Evolutionary conservation across 2,888 invertebrate species (phyloP).

Genomic region (Pristionchus fissidentatus): DNA sequence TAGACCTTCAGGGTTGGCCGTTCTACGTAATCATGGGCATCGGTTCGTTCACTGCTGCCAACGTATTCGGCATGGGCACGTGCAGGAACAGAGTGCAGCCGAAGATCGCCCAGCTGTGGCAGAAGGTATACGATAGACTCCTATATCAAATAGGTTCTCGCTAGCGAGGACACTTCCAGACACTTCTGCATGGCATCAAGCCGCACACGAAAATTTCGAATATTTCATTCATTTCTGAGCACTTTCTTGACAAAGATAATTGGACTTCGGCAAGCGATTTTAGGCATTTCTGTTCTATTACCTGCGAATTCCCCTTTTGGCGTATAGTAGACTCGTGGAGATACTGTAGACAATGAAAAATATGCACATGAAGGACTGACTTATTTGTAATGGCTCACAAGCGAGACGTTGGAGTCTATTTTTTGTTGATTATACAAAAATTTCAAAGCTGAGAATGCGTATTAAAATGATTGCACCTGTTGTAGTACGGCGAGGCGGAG

Average conservation of each 20-base stretch:
- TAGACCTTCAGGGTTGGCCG: constrained; percentile 57
- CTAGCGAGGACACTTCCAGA: no score
- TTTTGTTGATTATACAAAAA: constrained; percentile 15
- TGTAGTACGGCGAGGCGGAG: constrained; percentile 25
- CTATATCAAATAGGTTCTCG: no score
- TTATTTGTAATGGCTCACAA: no score
- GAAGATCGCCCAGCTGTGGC: constrained; percentile 59
- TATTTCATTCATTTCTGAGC: no score
- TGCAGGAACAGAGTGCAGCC: constrained; percentile 67
- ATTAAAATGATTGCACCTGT: background rate
- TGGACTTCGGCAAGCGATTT: no score
- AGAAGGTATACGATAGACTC: constrained; percentile 56
- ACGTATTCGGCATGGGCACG: constrained; percentile 64
- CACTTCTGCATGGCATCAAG: no score
- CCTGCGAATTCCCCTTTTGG: no score
- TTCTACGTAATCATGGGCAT: constrained; percentile 70
- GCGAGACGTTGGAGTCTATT: no score
- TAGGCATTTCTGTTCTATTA: no score
- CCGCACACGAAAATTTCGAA: no score
- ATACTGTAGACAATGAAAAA: background rate
- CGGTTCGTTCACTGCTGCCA: constrained; percentile 63
- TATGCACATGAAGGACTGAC: no score
- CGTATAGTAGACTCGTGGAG: background rate
- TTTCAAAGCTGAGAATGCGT: background rate
- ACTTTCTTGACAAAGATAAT: no score